Percentiles rank a stretch among this genome's conserved stretches.
These are phyloP conservation scores for Lates japonicus DNA, from an alignment of 2,797 vertebrate genomes.

Conservation along the genomic window DNA sequence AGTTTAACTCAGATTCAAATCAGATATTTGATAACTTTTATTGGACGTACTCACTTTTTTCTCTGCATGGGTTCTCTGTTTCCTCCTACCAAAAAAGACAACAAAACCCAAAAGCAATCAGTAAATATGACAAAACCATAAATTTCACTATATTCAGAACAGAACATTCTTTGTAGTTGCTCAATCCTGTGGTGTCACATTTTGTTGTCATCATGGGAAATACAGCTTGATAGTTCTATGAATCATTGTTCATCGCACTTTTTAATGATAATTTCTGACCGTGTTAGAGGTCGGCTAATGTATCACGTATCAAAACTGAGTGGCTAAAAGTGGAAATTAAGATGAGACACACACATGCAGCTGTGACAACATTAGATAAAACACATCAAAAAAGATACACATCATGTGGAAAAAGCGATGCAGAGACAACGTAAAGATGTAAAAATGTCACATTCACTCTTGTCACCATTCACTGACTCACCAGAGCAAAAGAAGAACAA, in stretches of 20 bases:
- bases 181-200: neutral
- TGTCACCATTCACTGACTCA: conserved; percentile 56
- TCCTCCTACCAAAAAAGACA: conserved; percentile 55
- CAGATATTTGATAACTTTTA: neutral
- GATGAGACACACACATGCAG: neutral
- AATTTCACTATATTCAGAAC: neutral
- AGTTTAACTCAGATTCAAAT: neutral
- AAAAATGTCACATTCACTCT: neutral
- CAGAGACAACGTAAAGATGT: neutral
- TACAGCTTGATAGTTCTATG: neutral
- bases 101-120: neutral
- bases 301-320: neutral
- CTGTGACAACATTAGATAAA: neutral
- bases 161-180: neutral
- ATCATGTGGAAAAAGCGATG: conserved; percentile 1
- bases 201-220: conserved; percentile 26
- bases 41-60: conserved; percentile 55
- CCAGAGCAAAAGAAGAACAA: conserved; percentile 60
- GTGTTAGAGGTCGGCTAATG: neutral
- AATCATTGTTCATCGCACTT: neutral
- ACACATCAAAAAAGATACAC: neutral
- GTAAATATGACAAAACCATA: neutral
- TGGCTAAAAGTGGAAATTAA: conserved; percentile 7
- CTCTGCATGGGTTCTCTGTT: neutral
- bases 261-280: neutral